A percentile compares a stretch with the other conserved stretches of the same genome.
phyloP scores from a whole-genome alignment of 1,140 invertebrate species.

The Hetaerina americana region DNA sequence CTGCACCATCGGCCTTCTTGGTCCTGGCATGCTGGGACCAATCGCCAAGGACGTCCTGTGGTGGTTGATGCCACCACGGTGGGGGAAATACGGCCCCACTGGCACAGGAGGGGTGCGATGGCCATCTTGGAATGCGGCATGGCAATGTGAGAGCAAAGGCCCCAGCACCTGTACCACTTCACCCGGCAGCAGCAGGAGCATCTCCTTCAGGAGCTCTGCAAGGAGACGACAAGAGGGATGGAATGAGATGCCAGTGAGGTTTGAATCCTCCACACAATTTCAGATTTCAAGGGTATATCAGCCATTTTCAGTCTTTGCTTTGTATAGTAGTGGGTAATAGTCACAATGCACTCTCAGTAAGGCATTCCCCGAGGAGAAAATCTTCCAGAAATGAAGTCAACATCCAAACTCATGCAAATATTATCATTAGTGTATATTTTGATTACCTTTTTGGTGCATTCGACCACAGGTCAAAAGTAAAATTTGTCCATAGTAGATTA shows the following conservation, averaged over 20 bases:
- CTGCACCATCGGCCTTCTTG: slow-evolving; percentile 71
- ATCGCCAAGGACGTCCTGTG: slow-evolving; percentile 23
- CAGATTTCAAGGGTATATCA: no score
- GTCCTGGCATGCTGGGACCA: slow-evolving; percentile 33
- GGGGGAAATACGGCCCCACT: slow-evolving; percentile 60
- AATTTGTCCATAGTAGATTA: background rate
- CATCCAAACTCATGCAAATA: background rate
- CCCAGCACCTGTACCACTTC: slow-evolving; percentile 71
- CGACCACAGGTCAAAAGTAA: background rate
- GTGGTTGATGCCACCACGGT: slow-evolving; percentile 38
- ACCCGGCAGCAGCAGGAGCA: slow-evolving; percentile 66
- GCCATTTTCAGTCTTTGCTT: no score
- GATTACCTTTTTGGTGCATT: background rate
- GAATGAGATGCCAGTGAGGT: no score
- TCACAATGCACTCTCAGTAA: no score
- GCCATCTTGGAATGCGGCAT: slow-evolving; percentile 64
- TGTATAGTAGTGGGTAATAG: no score
- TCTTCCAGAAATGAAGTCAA: no score
- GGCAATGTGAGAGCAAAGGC: slow-evolving; percentile 70
- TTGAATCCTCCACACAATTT: no score
- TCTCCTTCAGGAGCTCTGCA: slow-evolving; percentile 69
- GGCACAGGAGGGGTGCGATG: slow-evolving; percentile 46
- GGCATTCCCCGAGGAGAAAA: no score
- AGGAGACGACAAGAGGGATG: slow-evolving; percentile 16
- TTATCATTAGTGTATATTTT: background rate